phyloP scores from a whole-genome alignment of 2,888 invertebrate genomes.

The Mythimna pallens region DNA sequence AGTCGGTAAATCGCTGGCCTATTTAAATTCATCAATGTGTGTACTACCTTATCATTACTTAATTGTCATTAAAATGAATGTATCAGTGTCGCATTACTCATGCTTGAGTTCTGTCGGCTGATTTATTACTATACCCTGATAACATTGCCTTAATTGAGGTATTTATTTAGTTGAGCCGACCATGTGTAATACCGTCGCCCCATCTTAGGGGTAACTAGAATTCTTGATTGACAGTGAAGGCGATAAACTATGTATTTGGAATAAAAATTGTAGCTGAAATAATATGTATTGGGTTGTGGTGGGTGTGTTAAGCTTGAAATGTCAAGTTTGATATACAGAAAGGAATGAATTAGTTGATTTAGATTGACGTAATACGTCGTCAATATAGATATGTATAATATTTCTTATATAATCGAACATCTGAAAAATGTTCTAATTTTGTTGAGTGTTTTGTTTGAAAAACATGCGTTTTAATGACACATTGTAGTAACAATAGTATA shows the following conservation, averaged over 20 bases:
- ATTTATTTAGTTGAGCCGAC: constrained; percentile 44
- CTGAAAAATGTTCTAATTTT: background rate
- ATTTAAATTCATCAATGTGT: constrained; percentile 34
- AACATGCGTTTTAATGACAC: background rate
- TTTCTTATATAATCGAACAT: too few relatives aligned
- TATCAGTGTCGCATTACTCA: constrained; percentile 52
- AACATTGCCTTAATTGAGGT: constrained; percentile 51
- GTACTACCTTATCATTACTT: constrained; percentile 39
- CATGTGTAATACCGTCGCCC: constrained; percentile 44
- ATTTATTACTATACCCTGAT: constrained; percentile 54
- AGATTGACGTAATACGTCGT: background rate
- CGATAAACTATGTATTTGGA: constrained; percentile 29
- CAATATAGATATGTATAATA: too few relatives aligned
- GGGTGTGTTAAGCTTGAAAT: constrained; percentile 19
- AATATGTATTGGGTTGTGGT: constrained; percentile 20
- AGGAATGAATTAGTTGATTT: constrained; percentile 20
- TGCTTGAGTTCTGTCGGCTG: constrained; percentile 26
- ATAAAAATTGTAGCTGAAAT: constrained; percentile 12
- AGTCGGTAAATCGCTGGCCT: constrained; percentile 24
- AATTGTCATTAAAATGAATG: constrained; percentile 57
- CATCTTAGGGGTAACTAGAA: constrained; percentile 55
- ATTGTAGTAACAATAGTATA: background rate
- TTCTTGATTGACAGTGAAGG: constrained; percentile 57
- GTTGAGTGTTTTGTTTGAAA: constrained; percentile 9
- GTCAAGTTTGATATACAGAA: constrained; percentile 20